Base-by-base conservation (phyloP, 2,888 invertebrate species). In the Laspeyria flexula region DNA sequence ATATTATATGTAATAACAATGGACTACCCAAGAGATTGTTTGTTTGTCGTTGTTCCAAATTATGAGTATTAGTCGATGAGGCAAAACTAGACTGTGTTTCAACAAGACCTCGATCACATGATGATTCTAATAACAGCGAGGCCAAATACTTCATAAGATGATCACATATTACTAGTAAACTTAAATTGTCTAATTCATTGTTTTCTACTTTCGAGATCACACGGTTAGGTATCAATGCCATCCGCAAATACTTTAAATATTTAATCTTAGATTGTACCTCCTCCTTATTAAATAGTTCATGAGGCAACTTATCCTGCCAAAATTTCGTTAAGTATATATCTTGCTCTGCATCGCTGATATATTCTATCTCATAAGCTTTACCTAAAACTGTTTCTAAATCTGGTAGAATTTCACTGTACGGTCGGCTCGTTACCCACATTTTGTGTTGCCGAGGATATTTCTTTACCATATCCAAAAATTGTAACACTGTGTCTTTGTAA, bases 361-460 rank as follows among this genome's bases (percentile, higher is more conserved):
- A 5, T 35, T 45, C 39, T 5, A 64, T 11, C 13, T 40, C 40
- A 18, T 50, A 47, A 0, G 25, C 30, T 0, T 21, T 35, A 1
- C 45, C 52, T 11, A 57, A 50, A n/a, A 49, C 31, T 18, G 4
- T 2, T 31, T 52, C 13, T 12, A 58, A 30, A 1, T 27, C 39
- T 1, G 41, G 38, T 21, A 40, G 10, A 6, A 61, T 48, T 9
- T 49, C 42, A 21, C 64, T 61, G 33, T 69, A 60, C 0, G 63
- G 45, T n/a, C 69, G 47, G 7, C 60, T 60, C 0, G 71, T 63
- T 4, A 71, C 55, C 55, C 62, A 58, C 38, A 56, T 54, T 40
- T 43, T 56, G 15, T 56, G 51, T 25, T 11, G 31, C 0, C 12
- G 18, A 1, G 23, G 34, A 27, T 40, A 33, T 16, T 40, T 16